Evolutionary conservation across 2,888 invertebrate species (phyloP).

Genomic region (Dexiosoma caninum): DNA sequence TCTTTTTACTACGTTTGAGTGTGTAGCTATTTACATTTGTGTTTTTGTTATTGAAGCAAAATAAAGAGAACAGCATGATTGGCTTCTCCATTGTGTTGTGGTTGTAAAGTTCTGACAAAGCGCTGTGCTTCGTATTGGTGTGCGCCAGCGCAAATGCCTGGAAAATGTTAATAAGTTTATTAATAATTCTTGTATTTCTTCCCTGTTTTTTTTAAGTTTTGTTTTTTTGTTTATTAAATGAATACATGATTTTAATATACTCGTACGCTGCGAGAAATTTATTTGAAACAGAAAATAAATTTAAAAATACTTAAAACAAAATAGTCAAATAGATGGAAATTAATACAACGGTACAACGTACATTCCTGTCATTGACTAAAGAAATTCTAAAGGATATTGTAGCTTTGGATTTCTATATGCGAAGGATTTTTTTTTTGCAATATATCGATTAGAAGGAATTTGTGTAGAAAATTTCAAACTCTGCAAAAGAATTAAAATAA

Average conservation of each 20-base stretch:
- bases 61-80: neutral
- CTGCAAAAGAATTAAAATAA: no score
- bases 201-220: conserved; percentile 28
- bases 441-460: no score
- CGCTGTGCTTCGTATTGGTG: neutral
- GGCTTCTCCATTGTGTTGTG: conserved; percentile 8
- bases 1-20: no score
- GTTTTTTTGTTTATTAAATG: conserved; percentile 10
- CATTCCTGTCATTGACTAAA: no score
- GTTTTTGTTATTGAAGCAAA: neutral
- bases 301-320: no score
- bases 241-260: conserved; percentile 27
- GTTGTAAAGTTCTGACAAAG: neutral
- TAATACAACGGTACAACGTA: no score
- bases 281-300: no score
- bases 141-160: conserved; percentile 38
- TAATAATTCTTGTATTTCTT: conserved; percentile 43
- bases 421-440: no score
- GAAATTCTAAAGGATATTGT: no score
- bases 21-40: neutral
- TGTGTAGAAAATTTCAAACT: no score
- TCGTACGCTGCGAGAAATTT: conserved; percentile 19
- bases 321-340: no score
- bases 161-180: conserved; percentile 55
- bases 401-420: no score